Base-by-base conservation (phyloP, 2,113 vertebrate genomes). In the Pitta sordida region DNA sequence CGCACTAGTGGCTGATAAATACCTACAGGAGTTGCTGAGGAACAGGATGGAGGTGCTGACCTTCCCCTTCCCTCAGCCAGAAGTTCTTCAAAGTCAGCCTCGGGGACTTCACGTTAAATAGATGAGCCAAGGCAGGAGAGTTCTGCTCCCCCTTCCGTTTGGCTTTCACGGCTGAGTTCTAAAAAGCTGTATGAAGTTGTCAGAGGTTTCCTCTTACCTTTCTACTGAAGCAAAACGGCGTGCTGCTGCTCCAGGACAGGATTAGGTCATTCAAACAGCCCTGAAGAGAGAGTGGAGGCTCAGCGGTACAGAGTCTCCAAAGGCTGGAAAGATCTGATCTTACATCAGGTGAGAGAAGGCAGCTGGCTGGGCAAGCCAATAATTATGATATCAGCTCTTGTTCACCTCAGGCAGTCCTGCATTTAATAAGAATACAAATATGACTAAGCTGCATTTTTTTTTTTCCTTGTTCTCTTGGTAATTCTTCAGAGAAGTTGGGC, bases 141-240 rank as follows among this genome's bases (percentile, higher is more conserved):
- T 62, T 91, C 92, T 91, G 84, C 93, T 93, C 95, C 93, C 93
- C 88, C 90, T 91, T 94, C 92, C 81, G 85, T 95, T 96, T 97
- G 98, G 98, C 97, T 89, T 97, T 91, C 98, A 98, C 95, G 97
- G 97, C 96, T 97, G 89, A 98, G 62, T 97, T 97, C 95, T 89
- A 62, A 91, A 83, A 86, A 89, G 93, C 96, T 75, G 65, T 90
- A 70, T 37, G 91, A 87, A 91, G 95, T 63, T 95, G 97, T 96
- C 97, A 97, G 91, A 96, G 97, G 97, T 98, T 97, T 97, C 98
- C 97, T 98, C 98, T 98, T 98, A 98, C 98, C 98, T 98, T 98
- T 95, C 90, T 97, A 97, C 83, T 97, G 98, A 99, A 98, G 98
- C 98, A 98, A 96, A 97, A 98, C 98, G 88, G 97, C 97, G 95